Evolutionary conservation across 2,113 vertebrate genomes (phyloP), one percentile per base, ranked within the genome.

Genomic region (Neodontobutis hainanensis): DNA sequence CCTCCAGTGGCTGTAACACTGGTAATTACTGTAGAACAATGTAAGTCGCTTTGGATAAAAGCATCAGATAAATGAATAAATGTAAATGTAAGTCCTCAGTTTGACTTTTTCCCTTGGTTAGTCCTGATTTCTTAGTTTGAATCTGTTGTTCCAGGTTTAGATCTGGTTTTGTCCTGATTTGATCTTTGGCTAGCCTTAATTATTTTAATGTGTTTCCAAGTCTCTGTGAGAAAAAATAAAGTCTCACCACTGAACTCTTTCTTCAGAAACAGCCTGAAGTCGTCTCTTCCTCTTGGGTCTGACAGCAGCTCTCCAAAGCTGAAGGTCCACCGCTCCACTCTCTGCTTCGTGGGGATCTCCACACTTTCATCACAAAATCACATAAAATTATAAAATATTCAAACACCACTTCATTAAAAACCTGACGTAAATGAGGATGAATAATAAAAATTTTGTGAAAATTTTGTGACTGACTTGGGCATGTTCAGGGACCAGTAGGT

Each of bases 171-270:
- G n/a, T n/a, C 7, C 19, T 32, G 15, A 9, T 51, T 19, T n/a
- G 10, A 3, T 6, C 14, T 16, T 32, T 16, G 10, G 27, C 7
- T 11, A 27, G 49, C 5, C 10, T 16, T 32, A 2, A 10, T 34
- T 1, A 5, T 52, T 27, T 27, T 12, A 9, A 11, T 52, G 5
- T 12, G 1, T 0, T 8, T 52, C 50, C 50, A 11, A 27, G 10
- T 52, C 5, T 8, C 11, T 1, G 16, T n/a, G n/a, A n/a, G n/a
- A n/a, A n/a, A n/a, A n/a, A n/a, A n/a, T n/a, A n/a, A n/a, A n/a
- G n/a, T 51, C 80, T 2, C 89, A 99, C 97, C 96, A 5, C 97
- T 99, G 90, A 99, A 99, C 68, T 99, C 97, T 74, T 99, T 99
- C 92, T 93, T 98, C 52, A 99, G 92, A 87, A 99, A 99, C 64